Conservation (phyloP, 2,797 vertebrate genomes). For the Channallabes apus region DNA sequence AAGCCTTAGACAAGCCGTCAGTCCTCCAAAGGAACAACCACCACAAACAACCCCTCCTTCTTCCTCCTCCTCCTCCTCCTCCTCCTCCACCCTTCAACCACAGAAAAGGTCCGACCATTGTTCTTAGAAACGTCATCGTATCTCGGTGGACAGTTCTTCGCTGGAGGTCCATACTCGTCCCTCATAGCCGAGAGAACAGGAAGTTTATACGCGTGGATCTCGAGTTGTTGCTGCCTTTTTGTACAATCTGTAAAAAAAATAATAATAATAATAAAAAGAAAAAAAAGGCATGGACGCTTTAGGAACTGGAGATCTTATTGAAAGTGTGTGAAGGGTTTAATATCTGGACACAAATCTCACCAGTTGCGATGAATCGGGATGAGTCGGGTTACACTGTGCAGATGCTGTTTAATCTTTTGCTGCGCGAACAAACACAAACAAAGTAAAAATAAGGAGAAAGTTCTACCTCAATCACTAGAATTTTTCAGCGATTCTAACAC, state of each 20-base stretch:
- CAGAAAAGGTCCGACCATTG: constrained; percentile 38
- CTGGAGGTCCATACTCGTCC: constrained; percentile 40
- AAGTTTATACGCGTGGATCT: constrained; percentile 38
- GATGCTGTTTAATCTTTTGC: constrained; percentile 70
- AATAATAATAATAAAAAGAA: too few relatives aligned
- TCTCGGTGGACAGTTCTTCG: constrained; percentile 42
- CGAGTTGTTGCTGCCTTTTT: constrained; percentile 27
- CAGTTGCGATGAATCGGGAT: constrained; percentile 52
- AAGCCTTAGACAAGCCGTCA: not conserved
- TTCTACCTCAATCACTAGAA: not conserved
- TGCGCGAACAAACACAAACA: constrained; percentile 48
- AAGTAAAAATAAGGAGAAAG: not conserved
- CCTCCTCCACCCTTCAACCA: not conserved
- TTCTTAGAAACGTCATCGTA: constrained; percentile 41
- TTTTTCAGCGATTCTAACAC: too few relatives aligned
- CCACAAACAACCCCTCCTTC: not conserved
- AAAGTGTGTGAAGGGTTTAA: not conserved
- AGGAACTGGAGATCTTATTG: not conserved
- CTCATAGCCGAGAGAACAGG: constrained; percentile 45
- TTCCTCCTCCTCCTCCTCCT: not conserved
- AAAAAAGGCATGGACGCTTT: not conserved
- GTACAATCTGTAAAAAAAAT: constrained; percentile 17
- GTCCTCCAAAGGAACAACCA: constrained; percentile 28
- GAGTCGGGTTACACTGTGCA: constrained; percentile 65
- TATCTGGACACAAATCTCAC: constrained; percentile 58